These are phyloP conservation scores for Hermodice carunculata DNA, from an alignment of 2,888 invertebrate species.

Conservation along the genomic window DNA sequence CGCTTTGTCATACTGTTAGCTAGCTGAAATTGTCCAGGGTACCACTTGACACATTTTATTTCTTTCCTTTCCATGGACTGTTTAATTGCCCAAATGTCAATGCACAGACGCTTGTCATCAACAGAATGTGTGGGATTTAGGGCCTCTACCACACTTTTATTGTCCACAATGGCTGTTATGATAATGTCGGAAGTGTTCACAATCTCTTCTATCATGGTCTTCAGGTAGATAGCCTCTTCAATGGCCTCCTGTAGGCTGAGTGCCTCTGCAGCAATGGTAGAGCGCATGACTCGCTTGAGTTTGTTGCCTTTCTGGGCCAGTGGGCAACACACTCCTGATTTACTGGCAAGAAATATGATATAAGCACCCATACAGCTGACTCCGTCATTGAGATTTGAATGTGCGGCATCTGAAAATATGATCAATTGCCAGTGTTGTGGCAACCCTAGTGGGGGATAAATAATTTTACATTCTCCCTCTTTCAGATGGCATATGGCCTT, in stretches of 20 bases:
- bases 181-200: not conserved
- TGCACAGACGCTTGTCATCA: constrained; percentile 30
- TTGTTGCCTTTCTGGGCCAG: not conserved
- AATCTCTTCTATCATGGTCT: constrained; percentile 30
- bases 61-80: not conserved
- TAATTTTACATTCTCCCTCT: too few relatives aligned
- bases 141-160: constrained; percentile 34
- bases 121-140: constrained; percentile 35
- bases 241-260: constrained; percentile 32
- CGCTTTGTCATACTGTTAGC: constrained; percentile 5
- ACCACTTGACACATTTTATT: not conserved
- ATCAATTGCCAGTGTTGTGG: too few relatives aligned
- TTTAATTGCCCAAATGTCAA: constrained; percentile 33
- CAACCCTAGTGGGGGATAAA: too few relatives aligned
- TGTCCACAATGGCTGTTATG: constrained; percentile 35
- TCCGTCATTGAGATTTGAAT: constrained; percentile 19
- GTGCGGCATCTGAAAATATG: not conserved
- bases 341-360: not conserved
- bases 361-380: not conserved
- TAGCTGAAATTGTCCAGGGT: not conserved
- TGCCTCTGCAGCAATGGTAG: constrained; percentile 38
- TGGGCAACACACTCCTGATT: not conserved
- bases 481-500: constrained; percentile 7
- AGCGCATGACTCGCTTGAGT: constrained; percentile 1
- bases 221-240: constrained; percentile 30